These are phyloP conservation scores for Luidia sarsii DNA, from an alignment of 53 echinoderm and acorn worm species.

Conservation along the genomic window DNA sequence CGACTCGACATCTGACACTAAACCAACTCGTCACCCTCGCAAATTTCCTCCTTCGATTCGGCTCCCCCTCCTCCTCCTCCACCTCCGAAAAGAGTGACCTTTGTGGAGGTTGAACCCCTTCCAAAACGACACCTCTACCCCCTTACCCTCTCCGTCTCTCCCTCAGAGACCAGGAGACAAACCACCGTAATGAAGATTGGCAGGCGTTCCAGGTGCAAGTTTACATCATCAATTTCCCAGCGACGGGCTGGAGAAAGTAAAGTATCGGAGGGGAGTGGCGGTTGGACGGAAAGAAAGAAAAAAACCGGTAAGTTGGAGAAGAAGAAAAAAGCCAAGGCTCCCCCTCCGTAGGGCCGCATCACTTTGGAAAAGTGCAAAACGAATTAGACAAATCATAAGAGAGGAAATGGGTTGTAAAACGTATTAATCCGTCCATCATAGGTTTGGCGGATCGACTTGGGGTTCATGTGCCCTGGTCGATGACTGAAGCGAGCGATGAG, in stretches of 20 bases:
- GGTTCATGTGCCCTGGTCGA: slow-evolving; percentile 14
- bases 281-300: too few species aligned
- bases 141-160: neutral
- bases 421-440: slow-evolving; percentile 57
- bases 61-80: too few species aligned
- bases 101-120: slow-evolving; percentile 16
- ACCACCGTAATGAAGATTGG: slow-evolving; percentile 50
- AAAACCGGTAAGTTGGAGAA: neutral
- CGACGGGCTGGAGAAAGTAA: too few species aligned
- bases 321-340: slow-evolving; percentile 23
- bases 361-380: slow-evolving; percentile 52
- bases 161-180: slow-evolving; percentile 50
- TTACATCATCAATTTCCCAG: slow-evolving; percentile 60
- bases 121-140: too few species aligned
- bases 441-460: slow-evolving; percentile 34
- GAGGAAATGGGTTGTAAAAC: slow-evolving; percentile 62
- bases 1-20: slow-evolving; percentile 4
- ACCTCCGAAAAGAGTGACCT: slow-evolving; percentile 21
- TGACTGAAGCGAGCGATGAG: slow-evolving; percentile 40
- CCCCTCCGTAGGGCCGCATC: slow-evolving; percentile 38
- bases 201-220: slow-evolving; percentile 52
- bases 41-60: too few species aligned
- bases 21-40: slow-evolving; percentile 16
- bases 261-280: too few species aligned
- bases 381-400: slow-evolving; percentile 58